Evolutionary conservation across 2,113 vertebrate genomes (phyloP).

Genomic region (Antigone vipio): DNA sequence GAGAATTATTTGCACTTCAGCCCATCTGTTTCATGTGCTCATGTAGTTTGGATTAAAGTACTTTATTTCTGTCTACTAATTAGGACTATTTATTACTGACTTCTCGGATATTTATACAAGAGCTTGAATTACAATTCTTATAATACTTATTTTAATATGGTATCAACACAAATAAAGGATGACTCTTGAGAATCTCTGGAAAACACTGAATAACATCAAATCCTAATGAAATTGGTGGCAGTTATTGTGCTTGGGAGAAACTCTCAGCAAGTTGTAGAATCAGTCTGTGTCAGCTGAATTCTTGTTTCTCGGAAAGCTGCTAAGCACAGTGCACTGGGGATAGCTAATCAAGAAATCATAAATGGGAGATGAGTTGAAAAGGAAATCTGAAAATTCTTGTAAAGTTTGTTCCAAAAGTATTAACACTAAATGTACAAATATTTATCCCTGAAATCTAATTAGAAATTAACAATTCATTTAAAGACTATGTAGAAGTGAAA

Average conservation of each 20-base stretch:
- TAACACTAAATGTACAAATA: neutral
- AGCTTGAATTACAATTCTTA: constrained; percentile 15
- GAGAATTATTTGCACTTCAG: constrained; percentile 24
- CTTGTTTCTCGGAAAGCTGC: neutral
- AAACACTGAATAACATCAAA: neutral
- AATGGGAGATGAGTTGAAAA: neutral
- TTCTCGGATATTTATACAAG: neutral
- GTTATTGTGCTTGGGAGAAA: neutral
- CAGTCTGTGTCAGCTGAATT: neutral
- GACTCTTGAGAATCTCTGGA: neutral
- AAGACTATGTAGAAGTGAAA: neutral
- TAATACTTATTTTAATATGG: neutral
- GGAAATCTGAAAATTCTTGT: neutral
- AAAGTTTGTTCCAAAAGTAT: neutral
- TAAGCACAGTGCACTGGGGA: neutral
- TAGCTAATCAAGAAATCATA: neutral
- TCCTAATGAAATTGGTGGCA: neutral
- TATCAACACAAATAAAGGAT: neutral
- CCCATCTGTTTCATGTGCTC: constrained; percentile 37
- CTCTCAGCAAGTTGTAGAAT: neutral
- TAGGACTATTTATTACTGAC: constrained; percentile 41
- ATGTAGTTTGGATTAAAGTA: constrained; percentile 21
- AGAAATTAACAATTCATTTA: neutral
- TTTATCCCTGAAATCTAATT: neutral
- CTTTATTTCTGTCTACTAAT: constrained; percentile 48